Evolutionary conservation across 2,797 vertebrate species (phyloP), one percentile per base, ranked within the genome.

Genomic region (Tachyglossus aculeatus): DNA sequence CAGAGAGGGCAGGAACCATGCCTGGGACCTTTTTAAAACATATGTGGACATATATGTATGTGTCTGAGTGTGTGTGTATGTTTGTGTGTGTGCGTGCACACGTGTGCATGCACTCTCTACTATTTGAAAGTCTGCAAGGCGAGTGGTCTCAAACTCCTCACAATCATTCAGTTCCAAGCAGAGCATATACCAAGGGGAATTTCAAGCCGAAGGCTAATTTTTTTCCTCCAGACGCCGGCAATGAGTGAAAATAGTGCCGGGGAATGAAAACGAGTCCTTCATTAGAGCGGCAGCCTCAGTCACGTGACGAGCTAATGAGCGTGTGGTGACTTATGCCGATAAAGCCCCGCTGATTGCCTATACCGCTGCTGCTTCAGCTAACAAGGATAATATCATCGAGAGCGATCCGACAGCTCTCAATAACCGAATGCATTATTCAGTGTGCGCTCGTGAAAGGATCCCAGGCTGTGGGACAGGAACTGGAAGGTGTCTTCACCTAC

Each of bases 401-500:
- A 36, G 9, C 22, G 19, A 31, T 44, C 39, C 61, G 24, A 38
- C 32, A 61, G 8, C 31, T 58, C 9, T 43, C 19, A 7, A 11
- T 21, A 59, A 58, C 18, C 44, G 44, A 48, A 36, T 65, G n/a
- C 14, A 15, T 72, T 52, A 62, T 37, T 56, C 55, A 70, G 37
- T 15, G 0, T 3, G 5, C 22, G 16, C 53, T 68, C n/a, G 37
- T 40, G 12, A 12, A 38, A 38, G 39, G 58, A 15, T 62, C 39
- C 38, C 50, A 33, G n/a, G n/a, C n/a, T n/a, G n/a, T n/a, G n/a
- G n/a, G n/a, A n/a, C n/a, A n/a, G n/a, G n/a, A n/a, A n/a, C n/a
- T n/a, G n/a, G n/a, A n/a, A n/a, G n/a, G n/a, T n/a, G n/a, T n/a
- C n/a, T n/a, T n/a, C n/a, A n/a, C n/a, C n/a, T n/a, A n/a, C n/a